Percentiles rank a stretch among this genome's conserved stretches.
These are phyloP conservation scores for Chlorodrepanis virens DNA, from an alignment of 2,113 vertebrate species.

Conservation along the genomic window DNA sequence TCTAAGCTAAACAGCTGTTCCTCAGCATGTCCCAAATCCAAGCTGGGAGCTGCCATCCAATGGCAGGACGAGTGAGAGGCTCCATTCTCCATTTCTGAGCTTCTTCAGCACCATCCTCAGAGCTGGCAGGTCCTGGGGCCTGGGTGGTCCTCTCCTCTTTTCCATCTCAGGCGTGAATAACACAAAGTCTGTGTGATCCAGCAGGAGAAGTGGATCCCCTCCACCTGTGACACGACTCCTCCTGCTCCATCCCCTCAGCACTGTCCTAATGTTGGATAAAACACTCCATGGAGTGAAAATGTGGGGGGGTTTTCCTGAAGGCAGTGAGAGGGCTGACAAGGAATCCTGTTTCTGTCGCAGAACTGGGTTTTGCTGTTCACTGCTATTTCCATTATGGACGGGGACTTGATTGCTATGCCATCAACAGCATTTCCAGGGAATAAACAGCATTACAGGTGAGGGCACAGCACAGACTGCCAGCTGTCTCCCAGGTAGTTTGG, in stretches of 20 bases:
- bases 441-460: background rate
- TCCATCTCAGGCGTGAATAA: background rate
- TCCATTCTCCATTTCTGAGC: background rate
- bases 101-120: background rate
- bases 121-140: background rate
- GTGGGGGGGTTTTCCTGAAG: accelerated
- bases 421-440: background rate
- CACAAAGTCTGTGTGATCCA: accelerated
- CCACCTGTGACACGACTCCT: accelerated
- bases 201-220: background rate
- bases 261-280: background rate
- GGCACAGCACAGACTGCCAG: background rate
- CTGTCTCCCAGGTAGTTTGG: background rate
- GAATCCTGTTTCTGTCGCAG: background rate
- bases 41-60: background rate
- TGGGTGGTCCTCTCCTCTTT: background rate
- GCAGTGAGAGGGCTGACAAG: background rate
- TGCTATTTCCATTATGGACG: background rate
- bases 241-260: background rate
- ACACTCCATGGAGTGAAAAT: accelerated
- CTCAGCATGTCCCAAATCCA: background rate
- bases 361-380: background rate
- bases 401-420: background rate
- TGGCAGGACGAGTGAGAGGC: accelerated
- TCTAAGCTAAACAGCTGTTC: background rate